Conservation (phyloP, 2,888 invertebrate species). For the Pocota personata region DNA sequence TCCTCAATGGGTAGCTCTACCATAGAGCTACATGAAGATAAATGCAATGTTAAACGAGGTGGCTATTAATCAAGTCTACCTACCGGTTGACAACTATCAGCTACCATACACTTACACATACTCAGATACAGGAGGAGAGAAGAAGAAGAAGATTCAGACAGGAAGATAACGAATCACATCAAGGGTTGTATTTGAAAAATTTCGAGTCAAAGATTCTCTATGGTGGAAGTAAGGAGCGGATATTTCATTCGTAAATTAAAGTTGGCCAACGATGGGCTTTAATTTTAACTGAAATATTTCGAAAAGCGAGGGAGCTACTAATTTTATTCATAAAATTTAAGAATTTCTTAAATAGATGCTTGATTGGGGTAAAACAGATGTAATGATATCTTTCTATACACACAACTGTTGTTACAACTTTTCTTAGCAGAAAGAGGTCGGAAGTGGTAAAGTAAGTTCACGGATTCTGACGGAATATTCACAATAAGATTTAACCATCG, state of each 20-base stretch:
- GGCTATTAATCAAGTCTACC: constrained; percentile 64
- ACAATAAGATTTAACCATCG: too few species aligned
- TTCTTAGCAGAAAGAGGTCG: too few species aligned
- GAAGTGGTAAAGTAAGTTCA: too few species aligned
- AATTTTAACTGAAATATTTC: not conserved
- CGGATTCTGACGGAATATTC: too few species aligned
- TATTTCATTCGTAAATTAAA: constrained; percentile 3
- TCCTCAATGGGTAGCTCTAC: not conserved
- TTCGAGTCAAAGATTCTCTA: constrained; percentile 8
- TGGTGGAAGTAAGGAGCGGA: constrained; percentile 1
- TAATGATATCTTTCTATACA: too few species aligned
- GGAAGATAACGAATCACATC: constrained; percentile 52
- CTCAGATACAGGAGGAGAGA: not conserved
- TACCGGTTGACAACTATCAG: constrained; percentile 55
- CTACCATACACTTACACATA: constrained; percentile 1
- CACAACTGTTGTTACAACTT: too few species aligned
- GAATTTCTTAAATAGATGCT: too few species aligned
- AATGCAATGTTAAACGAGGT: constrained; percentile 65
- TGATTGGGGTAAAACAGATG: too few species aligned
- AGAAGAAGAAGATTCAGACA: constrained; percentile 42
- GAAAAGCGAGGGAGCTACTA: too few species aligned
- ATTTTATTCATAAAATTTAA: too few species aligned
- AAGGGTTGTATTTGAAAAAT: constrained; percentile 37
- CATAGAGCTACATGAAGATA: constrained; percentile 45
- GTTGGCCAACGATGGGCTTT: not conserved